These are phyloP conservation scores for Larimichthys crocea DNA, from an alignment of 2,113 vertebrate genomes.

Conservation along the genomic window DNA sequence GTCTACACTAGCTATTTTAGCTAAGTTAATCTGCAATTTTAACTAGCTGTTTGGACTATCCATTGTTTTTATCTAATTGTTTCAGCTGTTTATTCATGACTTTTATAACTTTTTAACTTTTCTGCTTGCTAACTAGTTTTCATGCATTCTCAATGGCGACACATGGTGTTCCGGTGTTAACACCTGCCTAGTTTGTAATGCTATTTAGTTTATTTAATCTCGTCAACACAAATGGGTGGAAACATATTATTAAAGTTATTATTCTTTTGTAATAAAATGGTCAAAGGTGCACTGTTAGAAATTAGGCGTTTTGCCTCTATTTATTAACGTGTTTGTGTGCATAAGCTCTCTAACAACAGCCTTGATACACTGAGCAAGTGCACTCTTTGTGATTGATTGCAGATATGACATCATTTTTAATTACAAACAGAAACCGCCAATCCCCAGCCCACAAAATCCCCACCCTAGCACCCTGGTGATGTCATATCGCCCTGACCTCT, in stretches of 20 bases:
- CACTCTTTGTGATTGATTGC: slow-evolving; percentile 43
- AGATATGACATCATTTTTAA: slow-evolving; percentile 71
- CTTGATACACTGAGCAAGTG: slow-evolving; percentile 32
- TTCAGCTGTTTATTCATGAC: not conserved
- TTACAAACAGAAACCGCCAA: slow-evolving; percentile 64
- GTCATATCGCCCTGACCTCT: slow-evolving; percentile 68
- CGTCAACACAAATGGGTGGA: not conserved
- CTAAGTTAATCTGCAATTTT: too few relatives aligned
- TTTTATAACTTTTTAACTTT: not conserved
- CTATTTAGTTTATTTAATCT: not conserved
- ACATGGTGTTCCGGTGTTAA: not conserved
- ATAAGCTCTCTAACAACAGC: slow-evolving; percentile 7
- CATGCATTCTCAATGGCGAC: not conserved
- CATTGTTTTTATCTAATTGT: not conserved
- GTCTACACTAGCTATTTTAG: too few relatives aligned
- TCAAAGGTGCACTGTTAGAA: not conserved
- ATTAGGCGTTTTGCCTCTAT: not conserved
- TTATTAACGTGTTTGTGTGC: not conserved
- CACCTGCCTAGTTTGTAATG: not conserved
- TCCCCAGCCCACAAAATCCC: slow-evolving; percentile 44
- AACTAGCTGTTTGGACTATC: not conserved
- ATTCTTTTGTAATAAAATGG: not conserved
- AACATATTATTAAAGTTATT: too few relatives aligned
- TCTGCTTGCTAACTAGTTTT: not conserved
- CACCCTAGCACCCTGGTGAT: slow-evolving; percentile 58